Evolutionary conservation across 2,113 vertebrate genomes (phyloP).

Genomic region (Gnathonemus longibarbis): DNA sequence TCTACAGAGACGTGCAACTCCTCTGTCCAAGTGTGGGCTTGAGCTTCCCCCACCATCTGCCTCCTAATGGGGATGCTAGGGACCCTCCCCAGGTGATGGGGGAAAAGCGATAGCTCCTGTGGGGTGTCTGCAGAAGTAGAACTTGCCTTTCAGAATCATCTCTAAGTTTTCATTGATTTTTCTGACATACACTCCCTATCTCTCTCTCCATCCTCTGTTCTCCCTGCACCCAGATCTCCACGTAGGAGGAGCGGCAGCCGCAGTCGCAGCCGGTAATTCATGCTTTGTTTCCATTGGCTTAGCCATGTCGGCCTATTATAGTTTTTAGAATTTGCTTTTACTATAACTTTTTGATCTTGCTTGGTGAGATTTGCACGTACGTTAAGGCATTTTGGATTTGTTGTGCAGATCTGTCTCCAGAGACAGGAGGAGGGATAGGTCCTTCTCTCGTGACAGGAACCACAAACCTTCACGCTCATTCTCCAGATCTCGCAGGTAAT

Average conservation of each 20-base stretch:
- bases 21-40: neutral
- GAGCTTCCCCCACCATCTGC: neutral
- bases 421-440: conserved; percentile 88
- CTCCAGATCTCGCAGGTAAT: conserved; percentile 88
- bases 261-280: conserved; percentile 84
- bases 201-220: conserved; percentile 34
- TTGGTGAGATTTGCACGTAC: neutral
- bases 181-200: neutral
- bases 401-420: conserved; percentile 80
- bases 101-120: neutral
- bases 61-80: neutral
- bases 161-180: neutral
- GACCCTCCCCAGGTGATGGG: neutral
- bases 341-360: neutral
- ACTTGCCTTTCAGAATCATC: conserved; percentile 1
- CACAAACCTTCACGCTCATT: conserved; percentile 88
- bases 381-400: neutral
- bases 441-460: conserved; percentile 86
- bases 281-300: neutral
- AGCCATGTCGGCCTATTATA: neutral
- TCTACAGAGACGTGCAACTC: conserved; percentile 14
- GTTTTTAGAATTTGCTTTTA: no score
- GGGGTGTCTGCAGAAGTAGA: conserved; percentile 10
- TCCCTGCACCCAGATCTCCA: conserved; percentile 73
- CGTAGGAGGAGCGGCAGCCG: conserved; percentile 88